phyloP scores from a whole-genome alignment of 2,888 invertebrate species.

The Stratiomys singularior region DNA sequence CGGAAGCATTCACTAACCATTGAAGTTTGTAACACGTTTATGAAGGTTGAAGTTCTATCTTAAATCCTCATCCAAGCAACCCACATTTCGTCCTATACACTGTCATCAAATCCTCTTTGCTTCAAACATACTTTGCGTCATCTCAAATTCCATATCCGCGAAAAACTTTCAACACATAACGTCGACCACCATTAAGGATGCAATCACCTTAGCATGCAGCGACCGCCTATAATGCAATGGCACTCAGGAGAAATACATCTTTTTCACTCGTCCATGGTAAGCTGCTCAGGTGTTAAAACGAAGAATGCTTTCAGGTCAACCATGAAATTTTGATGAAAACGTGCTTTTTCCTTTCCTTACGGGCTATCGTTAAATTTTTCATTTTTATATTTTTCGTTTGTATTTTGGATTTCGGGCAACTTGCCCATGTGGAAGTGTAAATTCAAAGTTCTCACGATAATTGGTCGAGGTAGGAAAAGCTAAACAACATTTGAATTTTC shows the following conservation, averaged over 20 bases:
- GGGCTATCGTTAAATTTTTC: neutral
- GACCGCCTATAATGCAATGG: neutral
- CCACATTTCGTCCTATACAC: too few relatives aligned
- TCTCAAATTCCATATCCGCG: too few relatives aligned
- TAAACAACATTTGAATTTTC: conserved; percentile 23
- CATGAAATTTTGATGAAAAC: conserved; percentile 41
- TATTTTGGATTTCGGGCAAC: neutral
- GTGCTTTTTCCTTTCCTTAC: neutral
- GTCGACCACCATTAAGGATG: conserved; percentile 13
- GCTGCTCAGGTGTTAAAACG: conserved; percentile 23
- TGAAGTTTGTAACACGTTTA: too few relatives aligned
- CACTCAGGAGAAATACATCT: neutral
- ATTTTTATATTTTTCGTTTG: neutral
- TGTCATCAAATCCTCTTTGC: too few relatives aligned
- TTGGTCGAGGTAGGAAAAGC: neutral
- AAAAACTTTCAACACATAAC: too few relatives aligned
- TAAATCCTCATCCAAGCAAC: too few relatives aligned
- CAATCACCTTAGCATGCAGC: conserved; percentile 36
- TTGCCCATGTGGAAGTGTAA: neutral
- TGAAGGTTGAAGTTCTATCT: too few relatives aligned
- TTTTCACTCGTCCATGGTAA: neutral
- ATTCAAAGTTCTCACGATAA: neutral
- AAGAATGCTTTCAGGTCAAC: conserved; percentile 42
- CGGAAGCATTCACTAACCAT: too few relatives aligned
- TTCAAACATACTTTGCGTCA: too few relatives aligned